Evolutionary conservation across 2,113 vertebrate species (phyloP).

Genomic region (Pachyramphus minor): DNA sequence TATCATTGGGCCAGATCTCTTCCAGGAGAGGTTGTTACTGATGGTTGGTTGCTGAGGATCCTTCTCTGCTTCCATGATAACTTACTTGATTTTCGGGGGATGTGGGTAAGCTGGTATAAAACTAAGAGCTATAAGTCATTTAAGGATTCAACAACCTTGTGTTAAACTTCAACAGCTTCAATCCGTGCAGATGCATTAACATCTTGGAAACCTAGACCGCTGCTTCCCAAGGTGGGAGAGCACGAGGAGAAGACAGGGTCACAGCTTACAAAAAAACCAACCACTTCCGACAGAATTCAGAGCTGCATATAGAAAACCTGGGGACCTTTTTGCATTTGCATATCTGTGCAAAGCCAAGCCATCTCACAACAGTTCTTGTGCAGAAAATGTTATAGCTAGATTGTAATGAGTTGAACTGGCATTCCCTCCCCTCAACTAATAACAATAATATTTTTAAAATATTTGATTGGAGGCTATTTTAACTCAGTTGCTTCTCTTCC

Average conservation of each 20-base stretch:
- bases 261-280: neutral
- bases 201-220: neutral
- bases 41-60: neutral
- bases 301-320: neutral
- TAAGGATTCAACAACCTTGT: neutral
- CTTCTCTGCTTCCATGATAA: neutral
- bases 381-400: neutral
- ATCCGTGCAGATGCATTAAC: neutral
- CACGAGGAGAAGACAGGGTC: neutral
- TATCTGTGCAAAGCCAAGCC: neutral
- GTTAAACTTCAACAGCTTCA: neutral
- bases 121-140: accelerated
- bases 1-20: neutral
- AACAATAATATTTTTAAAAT: neutral
- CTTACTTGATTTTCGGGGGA: neutral
- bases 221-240: neutral
- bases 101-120: neutral
- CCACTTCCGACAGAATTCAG: neutral
- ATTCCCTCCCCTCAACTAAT: accelerated
- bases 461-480: neutral
- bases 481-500: neutral
- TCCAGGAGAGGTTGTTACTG: neutral
- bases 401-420: neutral
- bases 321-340: neutral
- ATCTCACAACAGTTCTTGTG: neutral